Evolutionary conservation across 2,797 vertebrate species (phyloP), one percentile per base, ranked within the genome.

Genomic region (Hapalemur alaotrensis): DNA sequence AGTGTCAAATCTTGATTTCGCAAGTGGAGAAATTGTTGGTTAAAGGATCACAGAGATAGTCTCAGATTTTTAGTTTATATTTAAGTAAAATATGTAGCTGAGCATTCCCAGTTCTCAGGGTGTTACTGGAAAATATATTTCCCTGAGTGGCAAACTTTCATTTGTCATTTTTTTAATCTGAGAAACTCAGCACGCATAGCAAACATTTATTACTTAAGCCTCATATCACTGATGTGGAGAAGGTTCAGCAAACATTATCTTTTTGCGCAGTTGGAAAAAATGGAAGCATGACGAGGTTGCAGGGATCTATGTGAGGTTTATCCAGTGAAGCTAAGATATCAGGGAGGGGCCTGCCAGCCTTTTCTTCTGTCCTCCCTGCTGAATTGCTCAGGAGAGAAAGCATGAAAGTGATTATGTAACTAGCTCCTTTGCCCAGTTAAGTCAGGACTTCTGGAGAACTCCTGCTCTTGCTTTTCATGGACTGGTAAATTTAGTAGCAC

Each of bases 201-300:
- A 94, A 94, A 88, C 89, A 93, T 75, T 79, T 84, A 70, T 84
- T 94, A 46, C 70, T 75, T 80, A 84, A 80, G 35, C 23, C 13
- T 95, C 43, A 1, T 67, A 50, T 48, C 30, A 43, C 43, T 61
- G 67, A 41, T 0, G 0, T 28, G 50, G 57, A 63, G 35, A 90
- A 88, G 14, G 38, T 41, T 86, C 32, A 75, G 54, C 46, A 82
- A 92, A 83, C n/a, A 46, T 76, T 72, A 17, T 84, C 35, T 73
- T 95, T 38, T 7, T n/a, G 79, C 46, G 54, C 6, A 59, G 43
- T 61, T 82, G n/a, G 85, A 46, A 73, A 83, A 73, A 79, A 57
- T 4, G 43, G 52, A 79, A 70, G 89, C 30, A 0, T 1, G 35
- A 15, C 23, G 48, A 67, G 50, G 70, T 65, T 57, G 17, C 20